Base-by-base conservation (phyloP, 2,888 invertebrate genomes). In the Psylliodes chrysocephalus region DNA sequence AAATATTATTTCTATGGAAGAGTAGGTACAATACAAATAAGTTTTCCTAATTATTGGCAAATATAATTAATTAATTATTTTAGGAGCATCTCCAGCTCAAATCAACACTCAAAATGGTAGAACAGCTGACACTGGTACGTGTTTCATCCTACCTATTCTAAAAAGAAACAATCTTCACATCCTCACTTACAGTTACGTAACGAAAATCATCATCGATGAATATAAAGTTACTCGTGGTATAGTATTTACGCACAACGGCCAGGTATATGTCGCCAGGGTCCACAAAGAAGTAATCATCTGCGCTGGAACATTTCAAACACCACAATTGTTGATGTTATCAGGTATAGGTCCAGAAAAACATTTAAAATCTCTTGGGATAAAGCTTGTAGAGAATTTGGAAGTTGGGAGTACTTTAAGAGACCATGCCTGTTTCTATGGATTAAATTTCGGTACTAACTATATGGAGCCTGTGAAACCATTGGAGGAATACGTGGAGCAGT, bases 261-360 rank as follows among this genome's bases (percentile, higher is more conserved):
- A 77, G 74, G 84, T 83, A 69, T 87, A 81, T 64, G 71, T 78
- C 6, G 85, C 85, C 0, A 78, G 81, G 5, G 92, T 91, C 3
- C 85, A 84, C 2, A 91, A 89, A 68, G 94, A 93, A 81, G 86
- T 95, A 0, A 86, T 95, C 54, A 80, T 94, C 8, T 87, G 90
- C 7, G 92, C 92, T 0, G 94, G 95, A 2, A 83, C 91, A 0
- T 89, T 94, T 18, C 92, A 91, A 66, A 91, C 93, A 0, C 92
- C 95, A 0, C 94, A 94, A 77, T 80, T 95, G 6, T 81, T 95
- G 46, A 90, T 94, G 91, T 80, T 94, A 10, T 94, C 94, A 0
- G 95, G 95, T 7, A 84, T 94, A 25, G 91, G 91, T 0, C 91
- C 91, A 0, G 81, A 78, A 15, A 82, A 86, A 0, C 88, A 91